Evolutionary conservation across 2,113 vertebrate genomes (phyloP).

Genomic region (Nothobranchius kuhntae): DNA sequence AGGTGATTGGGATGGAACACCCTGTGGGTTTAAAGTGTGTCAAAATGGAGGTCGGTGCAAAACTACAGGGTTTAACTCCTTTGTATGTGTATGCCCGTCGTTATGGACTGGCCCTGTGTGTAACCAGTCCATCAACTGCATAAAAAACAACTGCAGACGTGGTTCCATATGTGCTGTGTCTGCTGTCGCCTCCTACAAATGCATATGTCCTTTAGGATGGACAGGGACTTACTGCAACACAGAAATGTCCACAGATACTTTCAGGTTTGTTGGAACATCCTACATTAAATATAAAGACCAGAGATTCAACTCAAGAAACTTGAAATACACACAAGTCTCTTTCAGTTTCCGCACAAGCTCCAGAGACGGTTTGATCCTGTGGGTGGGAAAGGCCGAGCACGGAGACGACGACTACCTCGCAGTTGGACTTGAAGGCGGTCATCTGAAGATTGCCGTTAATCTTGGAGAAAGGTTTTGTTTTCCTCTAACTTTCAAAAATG

Average conservation of each 20-base stretch:
- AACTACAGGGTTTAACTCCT: slow-evolving; percentile 50
- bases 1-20: slow-evolving; percentile 86
- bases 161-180: slow-evolving; percentile 76
- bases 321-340: slow-evolving; percentile 77
- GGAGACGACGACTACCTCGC: slow-evolving; percentile 87
- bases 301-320: slow-evolving; percentile 76
- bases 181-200: slow-evolving; percentile 73
- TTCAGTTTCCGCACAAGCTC: slow-evolving; percentile 81
- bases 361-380: slow-evolving; percentile 78
- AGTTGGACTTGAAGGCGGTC: slow-evolving; percentile 78
- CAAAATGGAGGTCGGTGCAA: slow-evolving; percentile 78
- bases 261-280: slow-evolving; percentile 81
- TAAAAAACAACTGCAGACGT: slow-evolving; percentile 73
- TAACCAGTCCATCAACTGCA: slow-evolving; percentile 77
- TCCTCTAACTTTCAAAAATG: slow-evolving; percentile 69
- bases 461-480: slow-evolving; percentile 81
- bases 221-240: slow-evolving; percentile 78
- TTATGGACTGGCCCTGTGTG: slow-evolving; percentile 80
- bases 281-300: slow-evolving; percentile 84
- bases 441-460: slow-evolving; percentile 84
- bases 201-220: slow-evolving; percentile 83
- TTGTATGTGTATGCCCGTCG: slow-evolving; percentile 79
- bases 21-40: slow-evolving; percentile 85
- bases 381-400: slow-evolving; percentile 84
- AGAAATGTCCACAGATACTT: slow-evolving; percentile 68